Evolutionary conservation across 2,797 vertebrate genomes (phyloP).

Genomic region (Malurus splendens): DNA sequence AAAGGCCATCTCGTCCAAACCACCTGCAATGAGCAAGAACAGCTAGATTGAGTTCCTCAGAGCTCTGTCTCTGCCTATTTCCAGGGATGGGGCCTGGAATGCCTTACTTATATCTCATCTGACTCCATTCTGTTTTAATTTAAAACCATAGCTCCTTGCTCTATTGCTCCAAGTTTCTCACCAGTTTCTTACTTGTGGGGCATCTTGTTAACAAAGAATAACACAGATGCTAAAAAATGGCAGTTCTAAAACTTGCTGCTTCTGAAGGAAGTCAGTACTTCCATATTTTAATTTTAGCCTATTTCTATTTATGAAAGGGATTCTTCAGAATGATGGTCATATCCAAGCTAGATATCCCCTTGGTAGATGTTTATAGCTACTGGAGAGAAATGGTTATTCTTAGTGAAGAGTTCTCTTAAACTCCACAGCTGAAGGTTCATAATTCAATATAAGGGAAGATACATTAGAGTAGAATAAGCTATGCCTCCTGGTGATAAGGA

Average conservation of each 20-base stretch:
- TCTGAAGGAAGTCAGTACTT: not conserved
- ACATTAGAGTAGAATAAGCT: not conserved
- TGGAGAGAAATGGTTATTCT: not conserved
- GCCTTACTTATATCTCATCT: not conserved
- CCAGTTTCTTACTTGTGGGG: fast-evolving
- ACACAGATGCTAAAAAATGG: not conserved
- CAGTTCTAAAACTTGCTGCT: not conserved
- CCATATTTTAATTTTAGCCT: not conserved
- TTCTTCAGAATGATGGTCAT: not conserved
- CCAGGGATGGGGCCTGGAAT: not conserved
- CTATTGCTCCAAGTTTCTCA: not conserved
- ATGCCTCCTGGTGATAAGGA: not conserved
- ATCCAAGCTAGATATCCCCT: not conserved
- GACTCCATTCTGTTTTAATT: not conserved
- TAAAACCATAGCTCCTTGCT: not conserved
- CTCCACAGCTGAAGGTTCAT: not conserved
- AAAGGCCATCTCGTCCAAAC: not conserved
- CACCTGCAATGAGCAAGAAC: not conserved
- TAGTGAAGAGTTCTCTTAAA: not conserved
- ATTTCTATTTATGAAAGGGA: not conserved
- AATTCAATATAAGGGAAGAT: not conserved
- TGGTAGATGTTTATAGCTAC: not conserved
- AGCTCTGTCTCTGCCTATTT: not conserved
- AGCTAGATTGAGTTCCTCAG: not conserved
- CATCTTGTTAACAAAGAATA: not conserved